Evolutionary conservation across 2,797 vertebrate species (phyloP).

Genomic region (Ctenopoma kingsleyae): DNA sequence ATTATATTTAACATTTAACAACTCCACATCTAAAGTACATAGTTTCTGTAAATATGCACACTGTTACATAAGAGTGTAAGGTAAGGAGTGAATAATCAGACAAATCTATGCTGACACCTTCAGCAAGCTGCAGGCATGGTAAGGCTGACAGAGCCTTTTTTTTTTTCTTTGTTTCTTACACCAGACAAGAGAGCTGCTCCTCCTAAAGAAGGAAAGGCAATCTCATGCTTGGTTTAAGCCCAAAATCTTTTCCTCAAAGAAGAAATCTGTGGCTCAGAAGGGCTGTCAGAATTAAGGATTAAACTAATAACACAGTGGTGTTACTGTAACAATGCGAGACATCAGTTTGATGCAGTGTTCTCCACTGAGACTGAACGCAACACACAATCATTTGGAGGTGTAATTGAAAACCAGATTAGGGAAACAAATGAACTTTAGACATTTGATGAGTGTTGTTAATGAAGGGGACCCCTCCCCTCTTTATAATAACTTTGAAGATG

Average conservation of each 20-base stretch:
- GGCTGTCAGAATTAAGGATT: slow-evolving; percentile 54
- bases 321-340: slow-evolving; percentile 47
- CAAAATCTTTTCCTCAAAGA: slow-evolving; percentile 32
- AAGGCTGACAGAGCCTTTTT: slow-evolving; percentile 18
- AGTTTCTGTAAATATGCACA: slow-evolving; percentile 2
- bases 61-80: slow-evolving; percentile 37
- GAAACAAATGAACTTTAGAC: slow-evolving; percentile 58
- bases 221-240: slow-evolving; percentile 58
- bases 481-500: slow-evolving; percentile 26
- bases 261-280: slow-evolving; percentile 23
- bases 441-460: slow-evolving; percentile 37
- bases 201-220: slow-evolving; percentile 44
- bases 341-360: slow-evolving; percentile 38
- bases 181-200: slow-evolving; percentile 32
- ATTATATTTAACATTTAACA: slow-evolving; percentile 10
- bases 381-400: slow-evolving; percentile 52
- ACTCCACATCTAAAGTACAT: slow-evolving; percentile 11
- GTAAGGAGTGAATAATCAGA: slow-evolving; percentile 30
- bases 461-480: slow-evolving; percentile 26
- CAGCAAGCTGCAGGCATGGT: slow-evolving; percentile 35
- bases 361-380: slow-evolving; percentile 34
- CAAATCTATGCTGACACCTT: slow-evolving; percentile 47
- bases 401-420: slow-evolving; percentile 69
- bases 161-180: not conserved
- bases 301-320: slow-evolving; percentile 54